Evolutionary conservation across 2,888 invertebrate genomes (phyloP).

Genomic region (Lamellibrachia satsuma): DNA sequence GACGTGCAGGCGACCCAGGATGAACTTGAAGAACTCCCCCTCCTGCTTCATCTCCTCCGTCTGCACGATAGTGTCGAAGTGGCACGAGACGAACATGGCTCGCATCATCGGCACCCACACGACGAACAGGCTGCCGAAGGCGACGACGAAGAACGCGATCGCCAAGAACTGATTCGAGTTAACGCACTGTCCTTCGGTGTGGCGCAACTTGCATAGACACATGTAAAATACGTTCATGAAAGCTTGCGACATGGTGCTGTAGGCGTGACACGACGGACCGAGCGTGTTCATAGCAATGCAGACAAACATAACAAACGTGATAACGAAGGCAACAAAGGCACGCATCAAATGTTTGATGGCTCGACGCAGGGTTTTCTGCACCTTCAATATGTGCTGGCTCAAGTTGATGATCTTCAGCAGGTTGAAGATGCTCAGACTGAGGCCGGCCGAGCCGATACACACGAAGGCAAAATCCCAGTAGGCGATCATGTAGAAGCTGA

Average conservation of each 20-base stretch:
- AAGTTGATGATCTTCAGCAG: conserved; percentile 4
- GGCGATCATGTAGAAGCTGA: conserved; percentile 6
- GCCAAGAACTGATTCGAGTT: not conserved
- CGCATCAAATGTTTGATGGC: not conserved
- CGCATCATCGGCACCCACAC: not conserved
- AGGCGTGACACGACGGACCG: not conserved
- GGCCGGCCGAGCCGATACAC: not conserved
- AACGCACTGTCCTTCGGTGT: not conserved
- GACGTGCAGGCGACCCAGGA: not conserved
- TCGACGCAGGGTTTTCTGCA: not conserved
- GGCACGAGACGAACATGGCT: not conserved
- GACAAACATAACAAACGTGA: not conserved
- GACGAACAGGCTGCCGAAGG: not conserved
- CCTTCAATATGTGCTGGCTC: not conserved
- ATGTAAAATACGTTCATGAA: not conserved
- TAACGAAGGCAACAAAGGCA: not conserved
- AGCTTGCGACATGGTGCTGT: not conserved
- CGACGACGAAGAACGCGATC: not conserved
- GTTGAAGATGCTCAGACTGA: not conserved
- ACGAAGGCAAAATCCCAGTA: not conserved
- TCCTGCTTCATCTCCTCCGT: not conserved
- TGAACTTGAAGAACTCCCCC: not conserved
- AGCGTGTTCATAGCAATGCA: not conserved
- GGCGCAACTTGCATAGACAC: not conserved
- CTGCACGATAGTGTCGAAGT: not conserved